Conservation (phyloP, 2,888 invertebrate species). For the Muschampia plurimacula region DNA sequence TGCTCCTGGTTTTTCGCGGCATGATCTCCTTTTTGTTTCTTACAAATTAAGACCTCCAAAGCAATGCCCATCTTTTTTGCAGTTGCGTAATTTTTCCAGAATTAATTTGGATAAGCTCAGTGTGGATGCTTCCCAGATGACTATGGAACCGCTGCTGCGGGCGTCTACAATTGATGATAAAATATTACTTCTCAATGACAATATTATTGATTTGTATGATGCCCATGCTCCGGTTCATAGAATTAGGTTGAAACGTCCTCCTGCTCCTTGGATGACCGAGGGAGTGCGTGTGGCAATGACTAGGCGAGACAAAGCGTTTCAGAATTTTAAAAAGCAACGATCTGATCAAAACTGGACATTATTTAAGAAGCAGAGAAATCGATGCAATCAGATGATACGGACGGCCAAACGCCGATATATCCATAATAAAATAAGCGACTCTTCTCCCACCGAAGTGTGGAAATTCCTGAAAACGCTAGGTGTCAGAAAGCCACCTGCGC, state of each 20-base stretch:
- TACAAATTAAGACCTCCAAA: conserved; percentile 10
- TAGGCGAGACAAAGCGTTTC: conserved; percentile 8
- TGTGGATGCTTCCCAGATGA: background rate
- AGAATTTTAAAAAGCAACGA: conserved; percentile 2
- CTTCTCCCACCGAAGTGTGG: conserved; percentile 24
- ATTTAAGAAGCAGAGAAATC: conserved; percentile 1
- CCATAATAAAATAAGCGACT: conserved; percentile 5
- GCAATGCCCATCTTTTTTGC: background rate
- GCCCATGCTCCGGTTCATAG: conserved; percentile 12
- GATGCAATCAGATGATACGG: background rate
- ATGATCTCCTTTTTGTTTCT: conserved; percentile 5
- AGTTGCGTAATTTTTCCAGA: conserved; percentile 4
- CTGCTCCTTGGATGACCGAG: conserved; percentile 10
- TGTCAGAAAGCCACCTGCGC: conserved; percentile 1
- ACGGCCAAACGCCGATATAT: background rate
- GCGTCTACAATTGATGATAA: conserved; percentile 19
- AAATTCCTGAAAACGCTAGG: conserved; percentile 18
- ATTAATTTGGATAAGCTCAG: conserved; percentile 1
- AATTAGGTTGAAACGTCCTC: background rate
- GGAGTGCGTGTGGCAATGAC: background rate
- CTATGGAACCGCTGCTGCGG: background rate
- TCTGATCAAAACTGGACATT: background rate
- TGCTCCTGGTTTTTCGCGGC: conserved; percentile 4
- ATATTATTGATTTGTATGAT: conserved; percentile 8
- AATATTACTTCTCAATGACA: background rate